A percentile compares a stretch with the other conserved stretches of the same genome.
Conservation (phyloP, 1,140 invertebrate genomes). For the Hormaphis cornu region DNA sequence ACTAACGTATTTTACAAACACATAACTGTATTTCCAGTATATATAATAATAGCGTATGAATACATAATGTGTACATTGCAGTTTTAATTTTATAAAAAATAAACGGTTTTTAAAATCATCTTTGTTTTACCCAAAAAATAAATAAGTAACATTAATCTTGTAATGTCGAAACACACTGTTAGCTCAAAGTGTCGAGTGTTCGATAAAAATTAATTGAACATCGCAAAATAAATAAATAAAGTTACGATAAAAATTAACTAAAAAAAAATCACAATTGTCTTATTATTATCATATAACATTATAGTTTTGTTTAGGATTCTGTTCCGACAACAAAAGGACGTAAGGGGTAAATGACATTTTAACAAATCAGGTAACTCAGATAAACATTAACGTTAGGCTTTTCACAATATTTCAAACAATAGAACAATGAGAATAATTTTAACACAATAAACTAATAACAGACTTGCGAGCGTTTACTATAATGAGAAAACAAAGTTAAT, state of each 20-base stretch:
- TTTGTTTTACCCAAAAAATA: no score
- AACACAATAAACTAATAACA: not conserved
- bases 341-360: not conserved
- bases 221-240: not conserved
- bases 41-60: no score
- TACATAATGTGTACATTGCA: no score
- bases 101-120: no score
- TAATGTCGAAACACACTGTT: no score
- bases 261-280: slow-evolving; percentile 17
- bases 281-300: not conserved
- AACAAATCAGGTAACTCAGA: not conserved
- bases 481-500: not conserved
- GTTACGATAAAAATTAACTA: not conserved
- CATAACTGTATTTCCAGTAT: not conserved
- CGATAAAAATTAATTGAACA: not conserved
- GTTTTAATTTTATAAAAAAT: no score
- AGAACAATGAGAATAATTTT: not conserved
- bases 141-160: no score
- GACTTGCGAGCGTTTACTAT: not conserved
- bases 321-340: not conserved
- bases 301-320: not conserved
- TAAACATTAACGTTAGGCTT: not conserved
- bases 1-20: not conserved
- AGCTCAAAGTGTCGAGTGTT: no score
- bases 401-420: not conserved